Conservation (phyloP, 2,113 vertebrate genomes). For the Aphyosemion australe region DNA sequence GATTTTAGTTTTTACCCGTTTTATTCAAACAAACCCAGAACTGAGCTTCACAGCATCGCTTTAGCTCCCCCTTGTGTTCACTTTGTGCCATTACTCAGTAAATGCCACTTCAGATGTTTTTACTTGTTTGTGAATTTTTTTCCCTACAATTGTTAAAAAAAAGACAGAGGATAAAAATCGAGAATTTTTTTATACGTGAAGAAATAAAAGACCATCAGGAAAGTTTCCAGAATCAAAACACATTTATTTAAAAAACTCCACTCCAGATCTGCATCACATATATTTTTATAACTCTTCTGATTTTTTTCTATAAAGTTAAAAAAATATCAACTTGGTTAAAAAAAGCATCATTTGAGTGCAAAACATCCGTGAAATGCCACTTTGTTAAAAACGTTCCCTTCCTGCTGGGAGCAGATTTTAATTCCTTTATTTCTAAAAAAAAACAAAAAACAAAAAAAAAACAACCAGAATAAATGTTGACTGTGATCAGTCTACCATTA, state of each 20-base stretch:
- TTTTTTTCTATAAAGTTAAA: slow-evolving; percentile 16
- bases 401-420: background rate
- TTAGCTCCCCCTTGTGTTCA: slow-evolving; percentile 37
- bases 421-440: background rate
- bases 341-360: slow-evolving; percentile 1
- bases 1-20: too few species aligned
- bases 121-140: too few species aligned
- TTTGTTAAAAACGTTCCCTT: background rate
- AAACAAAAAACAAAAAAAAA: too few species aligned
- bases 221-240: slow-evolving; percentile 15
- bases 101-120: background rate
- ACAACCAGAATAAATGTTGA: too few species aligned
- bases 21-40: too few species aligned
- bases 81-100: background rate
- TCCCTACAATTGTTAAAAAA: too few species aligned
- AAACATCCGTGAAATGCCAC: background rate
- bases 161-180: too few species aligned
- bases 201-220: too few species aligned
- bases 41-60: too few species aligned
- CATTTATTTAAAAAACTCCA: slow-evolving; percentile 26
- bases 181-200: too few species aligned
- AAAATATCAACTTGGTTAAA: slow-evolving; percentile 43
- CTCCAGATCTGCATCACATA: background rate
- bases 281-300: too few species aligned
- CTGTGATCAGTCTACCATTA: too few species aligned